Conservation (phyloP, 2,888 invertebrate species). For the Polydrusus cervinus region DNA sequence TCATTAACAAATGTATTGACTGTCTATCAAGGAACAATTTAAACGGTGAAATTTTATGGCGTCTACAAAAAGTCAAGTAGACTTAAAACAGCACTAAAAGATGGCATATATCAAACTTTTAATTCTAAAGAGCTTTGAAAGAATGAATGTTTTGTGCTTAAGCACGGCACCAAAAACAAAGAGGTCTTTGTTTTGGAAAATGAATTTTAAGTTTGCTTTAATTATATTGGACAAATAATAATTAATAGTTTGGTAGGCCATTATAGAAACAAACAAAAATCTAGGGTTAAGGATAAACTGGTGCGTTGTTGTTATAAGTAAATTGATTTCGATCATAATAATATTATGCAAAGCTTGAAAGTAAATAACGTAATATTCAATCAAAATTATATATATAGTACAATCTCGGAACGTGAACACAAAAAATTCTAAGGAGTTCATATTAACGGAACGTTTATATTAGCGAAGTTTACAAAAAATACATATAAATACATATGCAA, state of each 20-base stretch:
- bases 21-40: background rate
- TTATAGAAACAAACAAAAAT: constrained; percentile 30
- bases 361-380: background rate
- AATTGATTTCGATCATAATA: constrained; percentile 2
- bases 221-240: constrained; percentile 41
- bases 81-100: constrained; percentile 36
- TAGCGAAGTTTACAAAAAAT: too few species aligned
- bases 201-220: constrained; percentile 40
- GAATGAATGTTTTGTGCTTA: constrained; percentile 43
- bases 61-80: constrained; percentile 32
- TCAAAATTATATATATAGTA: too few species aligned
- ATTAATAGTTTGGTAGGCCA: constrained; percentile 31
- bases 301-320: background rate
- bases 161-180: constrained; percentile 36
- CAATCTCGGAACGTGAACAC: too few species aligned
- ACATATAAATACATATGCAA: too few species aligned
- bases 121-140: constrained; percentile 12
- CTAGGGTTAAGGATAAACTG: constrained; percentile 2
- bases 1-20: background rate
- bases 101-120: constrained; percentile 39
- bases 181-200: constrained; percentile 34
- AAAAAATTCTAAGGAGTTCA: too few species aligned
- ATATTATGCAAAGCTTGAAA: too few species aligned
- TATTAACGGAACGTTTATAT: too few species aligned
- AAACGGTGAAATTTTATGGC: constrained; percentile 12